Conservation (phyloP, 2,113 vertebrate species). For the Chlorocebus sabaeus region DNA sequence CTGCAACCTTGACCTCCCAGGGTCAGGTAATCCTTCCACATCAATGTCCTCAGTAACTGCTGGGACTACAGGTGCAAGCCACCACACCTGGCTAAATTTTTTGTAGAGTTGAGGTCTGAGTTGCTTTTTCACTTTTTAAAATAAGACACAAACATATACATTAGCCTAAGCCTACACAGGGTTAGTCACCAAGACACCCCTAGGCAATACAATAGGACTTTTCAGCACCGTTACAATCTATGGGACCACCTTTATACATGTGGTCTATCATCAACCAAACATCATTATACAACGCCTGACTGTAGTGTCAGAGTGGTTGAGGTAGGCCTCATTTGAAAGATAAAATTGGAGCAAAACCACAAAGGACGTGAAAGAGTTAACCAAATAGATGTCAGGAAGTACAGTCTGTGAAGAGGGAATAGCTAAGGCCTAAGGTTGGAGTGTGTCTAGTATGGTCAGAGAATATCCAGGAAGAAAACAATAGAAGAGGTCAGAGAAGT, state of each 20-base stretch:
- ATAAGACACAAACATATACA: neutral
- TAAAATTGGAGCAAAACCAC: neutral
- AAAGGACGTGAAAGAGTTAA: neutral
- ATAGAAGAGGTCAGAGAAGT: neutral
- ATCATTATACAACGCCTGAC: neutral
- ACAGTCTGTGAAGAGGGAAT: neutral
- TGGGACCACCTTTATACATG: neutral
- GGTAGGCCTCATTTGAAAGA: neutral
- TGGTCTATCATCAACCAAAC: neutral
- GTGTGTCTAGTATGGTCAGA: neutral
- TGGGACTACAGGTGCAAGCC: no score
- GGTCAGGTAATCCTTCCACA: no score
- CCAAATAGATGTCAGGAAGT: neutral
- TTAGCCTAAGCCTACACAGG: neutral
- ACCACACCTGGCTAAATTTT: no score
- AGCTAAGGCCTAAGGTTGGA: neutral
- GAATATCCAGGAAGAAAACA: neutral
- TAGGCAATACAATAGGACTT: neutral
- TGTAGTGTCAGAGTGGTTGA: neutral
- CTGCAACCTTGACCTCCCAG: no score
- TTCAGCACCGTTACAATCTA: neutral
- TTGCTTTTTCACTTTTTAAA: neutral
- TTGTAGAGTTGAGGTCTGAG: no score
- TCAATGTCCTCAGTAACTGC: no score
- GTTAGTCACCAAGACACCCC: neutral